Evolutionary conservation across 2,113 vertebrate species (phyloP), one percentile per base, ranked within the genome.

Genomic region (Toxotes chatareus): DNA sequence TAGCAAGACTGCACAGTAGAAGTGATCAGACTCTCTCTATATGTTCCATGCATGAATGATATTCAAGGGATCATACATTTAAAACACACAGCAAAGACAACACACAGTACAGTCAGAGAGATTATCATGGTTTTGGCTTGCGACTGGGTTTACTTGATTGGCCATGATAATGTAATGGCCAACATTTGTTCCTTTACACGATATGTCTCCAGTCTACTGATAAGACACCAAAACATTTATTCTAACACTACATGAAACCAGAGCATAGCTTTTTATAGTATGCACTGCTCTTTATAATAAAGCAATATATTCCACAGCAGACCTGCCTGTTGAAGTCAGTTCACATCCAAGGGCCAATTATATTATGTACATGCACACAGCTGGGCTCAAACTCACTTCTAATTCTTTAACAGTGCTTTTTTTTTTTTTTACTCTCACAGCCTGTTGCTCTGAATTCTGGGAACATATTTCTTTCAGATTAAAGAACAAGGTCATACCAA

Each of bases 321-420:
- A 89, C 13, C 61, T 49, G 68, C 56, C 73, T 78, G 74, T 80
- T 86, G 73, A 74, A 89, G 68, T 76, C 61, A n/a, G 60, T 69
- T 85, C 73, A 78, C 70, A 87, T 86, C 69, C 79, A 63, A 68
- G 14, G 60, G 71, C 89, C 81, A 90, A 86, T 92, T 91, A 86
- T 69, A 79, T 73, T 67, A 79, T 80, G 42, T 60, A 46, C 72
- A 65, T 76, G 51, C 65, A 63, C 78, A 84, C 78, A 80, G 84
- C 78, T 88, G 83, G 74, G 59, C 51, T 89, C 76, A 69, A 60
- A 68, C 80, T 76, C 62, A 0, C 55, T n/a, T 84, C 53, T 83
- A 65, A 80, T 87, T 87, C 77, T 77, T 64, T 59, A 38, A 73
- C 23, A 27, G 53, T 42, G 31, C 11, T 40, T 34, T 23, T 69